Conservation (phyloP, 2,888 invertebrate species). For the Heteropelma amictum region DNA sequence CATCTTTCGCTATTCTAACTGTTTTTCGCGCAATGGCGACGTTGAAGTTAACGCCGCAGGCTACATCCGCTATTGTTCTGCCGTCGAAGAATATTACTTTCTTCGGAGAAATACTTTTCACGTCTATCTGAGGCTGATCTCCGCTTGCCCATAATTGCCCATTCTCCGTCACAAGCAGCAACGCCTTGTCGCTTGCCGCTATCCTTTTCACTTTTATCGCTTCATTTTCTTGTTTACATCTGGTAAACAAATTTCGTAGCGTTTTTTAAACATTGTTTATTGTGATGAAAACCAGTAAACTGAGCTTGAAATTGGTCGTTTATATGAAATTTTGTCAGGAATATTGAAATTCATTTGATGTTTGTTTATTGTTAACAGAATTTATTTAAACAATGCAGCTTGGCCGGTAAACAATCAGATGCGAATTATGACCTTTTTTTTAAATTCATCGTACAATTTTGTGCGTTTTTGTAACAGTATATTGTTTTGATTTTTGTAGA, state of each 20-base stretch:
- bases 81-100: conserved; percentile 85
- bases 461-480: no score
- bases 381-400: no score
- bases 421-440: no score
- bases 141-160: conserved; percentile 86
- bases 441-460: no score
- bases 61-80: conserved; percentile 84
- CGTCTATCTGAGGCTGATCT: conserved; percentile 83
- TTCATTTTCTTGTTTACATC: conserved; percentile 81
- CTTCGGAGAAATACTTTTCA: conserved; percentile 81
- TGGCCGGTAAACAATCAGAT: no score
- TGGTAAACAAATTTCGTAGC: conserved; percentile 53
- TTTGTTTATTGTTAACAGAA: no score
- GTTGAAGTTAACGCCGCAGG: conserved; percentile 88
- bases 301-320: no score
- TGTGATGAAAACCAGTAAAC: no score
- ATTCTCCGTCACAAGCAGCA: conserved; percentile 83
- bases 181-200: conserved; percentile 82
- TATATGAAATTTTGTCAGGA: no score
- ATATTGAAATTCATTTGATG: no score
- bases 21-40: conserved; percentile 85
- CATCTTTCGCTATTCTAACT: conserved; percentile 77
- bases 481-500: no score
- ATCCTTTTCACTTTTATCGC: conserved; percentile 83
- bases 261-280: not conserved